phyloP scores from a whole-genome alignment of 2,113 vertebrate species.

The Amazona vittata region DNA sequence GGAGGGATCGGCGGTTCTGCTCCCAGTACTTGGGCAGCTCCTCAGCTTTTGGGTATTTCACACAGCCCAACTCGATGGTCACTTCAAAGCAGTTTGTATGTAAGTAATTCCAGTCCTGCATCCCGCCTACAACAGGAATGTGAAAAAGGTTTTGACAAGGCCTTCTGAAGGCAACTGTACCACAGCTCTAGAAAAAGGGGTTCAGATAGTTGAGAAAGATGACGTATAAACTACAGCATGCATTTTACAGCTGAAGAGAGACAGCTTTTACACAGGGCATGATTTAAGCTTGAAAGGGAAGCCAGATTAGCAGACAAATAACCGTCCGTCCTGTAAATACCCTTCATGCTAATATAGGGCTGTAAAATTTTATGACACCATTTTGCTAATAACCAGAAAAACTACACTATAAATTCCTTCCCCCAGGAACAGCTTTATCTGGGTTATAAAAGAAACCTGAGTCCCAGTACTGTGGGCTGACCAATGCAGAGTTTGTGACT shows the following conservation, averaged over 20 bases:
- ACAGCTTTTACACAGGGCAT: not conserved
- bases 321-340: conserved; percentile 26
- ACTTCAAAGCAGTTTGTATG: conserved; percentile 98
- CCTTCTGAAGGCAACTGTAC: not conserved
- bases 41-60: conserved; percentile 87
- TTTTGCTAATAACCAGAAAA: conserved; percentile 10
- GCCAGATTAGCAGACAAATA: not conserved
- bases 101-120: conserved; percentile 99
- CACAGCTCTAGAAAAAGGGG: not conserved
- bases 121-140: conserved; percentile 83
- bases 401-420: conserved; percentile 31
- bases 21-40: conserved; percentile 91
- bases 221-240: not conserved
- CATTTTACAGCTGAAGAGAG: not conserved
- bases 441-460: not conserved
- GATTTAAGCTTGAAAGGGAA: conserved; percentile 6
- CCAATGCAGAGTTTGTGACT: not conserved
- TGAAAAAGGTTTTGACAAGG: not conserved
- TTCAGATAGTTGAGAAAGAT: not conserved
- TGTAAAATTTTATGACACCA: conserved; percentile 13
- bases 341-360: not conserved
- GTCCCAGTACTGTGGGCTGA: not conserved
- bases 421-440: not conserved
- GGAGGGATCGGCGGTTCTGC: conserved; percentile 86
- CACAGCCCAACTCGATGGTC: conserved; percentile 93